Conservation (phyloP, 2,113 vertebrate genomes). For the Phylloscopus trochilus region DNA sequence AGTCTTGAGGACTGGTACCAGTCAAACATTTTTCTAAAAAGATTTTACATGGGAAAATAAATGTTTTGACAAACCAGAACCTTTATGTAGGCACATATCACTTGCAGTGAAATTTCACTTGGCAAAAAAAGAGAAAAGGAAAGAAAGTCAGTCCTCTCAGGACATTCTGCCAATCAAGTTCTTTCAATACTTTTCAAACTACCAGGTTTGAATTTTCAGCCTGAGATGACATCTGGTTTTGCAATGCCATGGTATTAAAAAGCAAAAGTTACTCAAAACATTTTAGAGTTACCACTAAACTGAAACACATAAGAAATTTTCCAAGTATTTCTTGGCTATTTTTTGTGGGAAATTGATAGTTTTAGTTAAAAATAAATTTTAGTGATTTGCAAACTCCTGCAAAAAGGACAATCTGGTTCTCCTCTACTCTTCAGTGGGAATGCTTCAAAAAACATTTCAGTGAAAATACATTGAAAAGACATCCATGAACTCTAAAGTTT, state of each 20-base stretch:
- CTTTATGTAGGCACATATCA: background rate
- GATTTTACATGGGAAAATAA: background rate
- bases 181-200: background rate
- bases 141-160: background rate
- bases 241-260: background rate
- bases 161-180: background rate
- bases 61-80: background rate
- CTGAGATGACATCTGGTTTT: background rate
- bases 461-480: background rate
- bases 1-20: background rate
- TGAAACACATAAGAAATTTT: background rate
- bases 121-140: background rate
- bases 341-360: background rate
- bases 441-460: background rate
- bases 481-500: background rate
- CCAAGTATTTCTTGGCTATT: background rate
- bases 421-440: background rate
- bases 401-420: background rate
- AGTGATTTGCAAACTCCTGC: background rate
- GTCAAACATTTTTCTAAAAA: background rate
- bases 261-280: background rate
- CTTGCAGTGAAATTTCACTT: background rate
- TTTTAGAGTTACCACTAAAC: background rate
- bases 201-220: background rate
- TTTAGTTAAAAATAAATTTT: background rate